phyloP scores from a whole-genome alignment of 2,113 vertebrate genomes.

The Myotis lucifugus region DNA sequence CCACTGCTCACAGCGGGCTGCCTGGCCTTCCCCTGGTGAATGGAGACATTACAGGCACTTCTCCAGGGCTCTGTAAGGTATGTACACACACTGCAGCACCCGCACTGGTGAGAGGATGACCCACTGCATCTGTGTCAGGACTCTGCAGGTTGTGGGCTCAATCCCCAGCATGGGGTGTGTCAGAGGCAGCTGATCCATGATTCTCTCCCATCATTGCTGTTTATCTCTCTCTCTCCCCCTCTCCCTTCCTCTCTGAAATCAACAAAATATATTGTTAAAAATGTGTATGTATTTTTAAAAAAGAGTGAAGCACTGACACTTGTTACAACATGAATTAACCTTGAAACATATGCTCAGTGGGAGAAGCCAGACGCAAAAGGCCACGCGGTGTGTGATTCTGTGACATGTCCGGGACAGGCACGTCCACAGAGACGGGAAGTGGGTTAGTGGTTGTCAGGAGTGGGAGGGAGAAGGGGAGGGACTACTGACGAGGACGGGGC shows the following conservation, averaged over 20 bases:
- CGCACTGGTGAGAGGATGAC: neutral
- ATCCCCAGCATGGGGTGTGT: too few species aligned
- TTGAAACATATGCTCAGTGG: neutral
- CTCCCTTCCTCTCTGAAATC: too few species aligned
- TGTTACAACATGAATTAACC: rapidly evolving
- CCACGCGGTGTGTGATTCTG: neutral
- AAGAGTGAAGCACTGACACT: neutral
- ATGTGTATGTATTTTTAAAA: neutral
- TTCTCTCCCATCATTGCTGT: too few species aligned
- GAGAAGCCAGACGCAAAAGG: neutral
- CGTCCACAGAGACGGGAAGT: neutral
- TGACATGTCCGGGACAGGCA: neutral
- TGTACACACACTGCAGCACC: too few species aligned
- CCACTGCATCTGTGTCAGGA: neutral
- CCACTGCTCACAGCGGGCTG: neutral
- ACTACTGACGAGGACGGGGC: neutral
- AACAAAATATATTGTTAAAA: too few species aligned
- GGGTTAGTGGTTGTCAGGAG: neutral
- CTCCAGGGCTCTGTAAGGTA: too few species aligned
- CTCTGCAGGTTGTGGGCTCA: too few species aligned
- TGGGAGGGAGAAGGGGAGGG: rapidly evolving
- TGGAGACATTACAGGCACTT: neutral
- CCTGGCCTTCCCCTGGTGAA: rapidly evolving
- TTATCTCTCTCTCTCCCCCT: too few species aligned
- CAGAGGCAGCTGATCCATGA: too few species aligned